Conservation (phyloP, 2,888 invertebrate genomes). For the Lepetodrilus schrolli region DNA sequence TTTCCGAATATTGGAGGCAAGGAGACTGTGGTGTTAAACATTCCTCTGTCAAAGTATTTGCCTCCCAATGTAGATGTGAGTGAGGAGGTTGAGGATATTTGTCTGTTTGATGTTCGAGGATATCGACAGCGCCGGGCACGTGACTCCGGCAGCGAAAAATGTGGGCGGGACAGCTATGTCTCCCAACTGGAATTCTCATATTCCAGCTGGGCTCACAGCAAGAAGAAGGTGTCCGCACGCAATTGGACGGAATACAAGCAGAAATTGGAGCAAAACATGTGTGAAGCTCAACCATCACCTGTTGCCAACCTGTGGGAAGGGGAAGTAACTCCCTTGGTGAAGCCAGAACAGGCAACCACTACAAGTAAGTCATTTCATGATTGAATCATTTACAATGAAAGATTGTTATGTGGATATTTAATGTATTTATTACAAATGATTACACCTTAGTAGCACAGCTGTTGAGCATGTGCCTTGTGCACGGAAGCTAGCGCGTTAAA, state of each 20-base stretch:
- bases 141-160: too few relatives aligned
- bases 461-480: neutral
- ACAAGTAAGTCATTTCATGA: conserved; percentile 21
- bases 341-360: conserved; percentile 52
- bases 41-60: conserved; percentile 34
- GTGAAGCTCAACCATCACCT: conserved; percentile 38
- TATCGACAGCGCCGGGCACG: conserved; percentile 36
- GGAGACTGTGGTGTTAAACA: conserved; percentile 33
- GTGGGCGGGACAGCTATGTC: conserved; percentile 30
- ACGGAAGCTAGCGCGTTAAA: neutral
- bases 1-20: conserved; percentile 57
- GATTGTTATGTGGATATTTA: neutral
- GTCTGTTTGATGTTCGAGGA: conserved; percentile 45
- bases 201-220: conserved; percentile 38
- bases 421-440: neutral
- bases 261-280: conserved; percentile 32
- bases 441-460: neutral
- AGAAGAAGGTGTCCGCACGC: conserved; percentile 42
- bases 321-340: conserved; percentile 63
- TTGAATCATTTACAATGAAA: neutral
- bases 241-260: conserved; percentile 68
- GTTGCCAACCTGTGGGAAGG: conserved; percentile 56
- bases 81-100: conserved; percentile 36
- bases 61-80: conserved; percentile 44
- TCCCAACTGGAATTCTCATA: conserved; percentile 57